Evolutionary conservation across 64 coral and sea anemone species (phyloP), one percentile per base, ranked within the genome.

Genomic region (Pocillopora damicornis): DNA sequence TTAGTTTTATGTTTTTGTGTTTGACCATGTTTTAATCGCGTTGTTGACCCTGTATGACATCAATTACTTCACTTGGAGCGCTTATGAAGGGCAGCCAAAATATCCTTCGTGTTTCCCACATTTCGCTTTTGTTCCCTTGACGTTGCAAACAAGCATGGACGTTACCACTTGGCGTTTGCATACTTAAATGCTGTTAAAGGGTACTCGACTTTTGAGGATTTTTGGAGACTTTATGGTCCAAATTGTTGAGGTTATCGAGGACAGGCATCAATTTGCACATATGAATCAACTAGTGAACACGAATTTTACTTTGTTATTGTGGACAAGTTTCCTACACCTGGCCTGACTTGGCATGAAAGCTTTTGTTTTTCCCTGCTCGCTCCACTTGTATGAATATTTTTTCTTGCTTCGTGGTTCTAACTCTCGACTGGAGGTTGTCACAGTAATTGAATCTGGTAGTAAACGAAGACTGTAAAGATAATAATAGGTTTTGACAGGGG

Each of bases 21-120:
- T 97, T 93, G 78, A 65, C 88, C 88, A 90, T 97, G 94, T 93
- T 97, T 97, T 97, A 90, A 97, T 97, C 88, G 77, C 86, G 63
- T 90, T 97, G 91, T 97, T 97, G 94, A 97, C 94, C 94, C 87
- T 88, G 73, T 92, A 93, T 97, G 94, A 97, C 94, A 97, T 97
- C 94, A 97, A 93, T 97, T 97, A 93, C 91, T 93, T 89, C 94
- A 90, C 94, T 97, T 93, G 94, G 88, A 97, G 91, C 94, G 94
- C 89, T 90, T 88, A 91, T 89, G 92, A 89, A 92, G 89, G 90
- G 86, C 91, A 91, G 87, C 91, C 94, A 97, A 97, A 97, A 93
- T 90, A 97, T 77, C 75, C 75, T 92, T 81, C 90, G 84, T 79
- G 76, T 87, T 92, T 87, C 90, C 82, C 83, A 83, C 83, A 92